Evolutionary conservation across 2,113 vertebrate genomes (phyloP).

Genomic region (Sturnira hondurensis): DNA sequence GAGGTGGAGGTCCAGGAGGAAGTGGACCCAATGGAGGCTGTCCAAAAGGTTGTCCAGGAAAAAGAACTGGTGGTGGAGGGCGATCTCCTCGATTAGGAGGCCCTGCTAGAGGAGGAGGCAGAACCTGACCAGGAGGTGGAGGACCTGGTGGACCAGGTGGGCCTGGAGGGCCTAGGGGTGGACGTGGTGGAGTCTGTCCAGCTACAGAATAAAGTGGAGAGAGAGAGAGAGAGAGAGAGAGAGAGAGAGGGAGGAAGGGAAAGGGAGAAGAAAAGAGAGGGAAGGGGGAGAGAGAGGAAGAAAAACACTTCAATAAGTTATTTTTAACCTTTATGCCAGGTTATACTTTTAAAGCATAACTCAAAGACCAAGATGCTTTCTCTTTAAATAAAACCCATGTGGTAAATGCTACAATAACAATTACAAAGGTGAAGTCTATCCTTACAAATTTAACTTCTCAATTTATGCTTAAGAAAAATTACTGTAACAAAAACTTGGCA

Average conservation of each 20-base stretch:
- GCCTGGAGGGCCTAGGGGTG: slow-evolving; percentile 93
- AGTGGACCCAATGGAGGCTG: slow-evolving; percentile 95
- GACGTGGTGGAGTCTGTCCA: slow-evolving; percentile 95
- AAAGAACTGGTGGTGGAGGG: slow-evolving; percentile 96
- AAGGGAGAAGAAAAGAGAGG: too few relatives aligned
- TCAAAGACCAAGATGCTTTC: slow-evolving; percentile 60
- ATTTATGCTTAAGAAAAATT: slow-evolving; percentile 62
- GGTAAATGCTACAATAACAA: slow-evolving; percentile 59
- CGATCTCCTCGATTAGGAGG: slow-evolving; percentile 97
- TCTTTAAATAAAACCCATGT: slow-evolving; percentile 60
- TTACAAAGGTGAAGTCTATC: slow-evolving; percentile 43
- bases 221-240: background rate
- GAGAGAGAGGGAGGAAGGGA: background rate
- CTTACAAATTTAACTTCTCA: slow-evolving; percentile 61
- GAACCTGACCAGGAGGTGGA: slow-evolving; percentile 95
- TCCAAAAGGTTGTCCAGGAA: slow-evolving; percentile 96
- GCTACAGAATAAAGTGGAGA: slow-evolving; percentile 76
- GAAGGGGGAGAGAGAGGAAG: too few relatives aligned
- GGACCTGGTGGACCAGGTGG: slow-evolving; percentile 95
- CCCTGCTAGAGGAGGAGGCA: slow-evolving; percentile 92
- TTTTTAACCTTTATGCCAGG: slow-evolving; percentile 45
- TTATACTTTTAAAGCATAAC: slow-evolving; percentile 63
- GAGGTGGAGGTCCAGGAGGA: slow-evolving; percentile 96
- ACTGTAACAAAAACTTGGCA: slow-evolving; percentile 51
- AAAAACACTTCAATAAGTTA: slow-evolving; percentile 45